These are phyloP conservation scores for Actinopyga echinites DNA, from an alignment of 53 echinoderm and acorn worm species.

Conservation along the genomic window DNA sequence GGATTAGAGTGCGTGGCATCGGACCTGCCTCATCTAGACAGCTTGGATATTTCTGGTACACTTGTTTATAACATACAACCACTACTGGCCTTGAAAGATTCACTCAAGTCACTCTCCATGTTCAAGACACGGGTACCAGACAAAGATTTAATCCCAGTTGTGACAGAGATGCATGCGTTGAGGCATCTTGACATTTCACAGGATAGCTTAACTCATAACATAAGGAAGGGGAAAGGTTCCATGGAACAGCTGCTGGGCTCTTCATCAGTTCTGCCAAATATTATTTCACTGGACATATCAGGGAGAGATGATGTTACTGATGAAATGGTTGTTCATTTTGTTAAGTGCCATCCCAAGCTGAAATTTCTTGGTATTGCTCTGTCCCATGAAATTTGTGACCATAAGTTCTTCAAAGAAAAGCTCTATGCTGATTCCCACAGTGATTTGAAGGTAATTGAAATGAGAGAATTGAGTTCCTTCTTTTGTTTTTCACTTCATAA, in stretches of 20 bases:
- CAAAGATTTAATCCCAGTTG: conserved; percentile 77
- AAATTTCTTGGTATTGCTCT: conserved; percentile 77
- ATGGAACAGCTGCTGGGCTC: conserved; percentile 59
- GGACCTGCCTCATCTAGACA: conserved; percentile 73
- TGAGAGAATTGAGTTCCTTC: neutral
- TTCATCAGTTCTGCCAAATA: conserved; percentile 62
- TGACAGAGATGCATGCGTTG: conserved; percentile 68
- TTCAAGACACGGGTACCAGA: conserved; percentile 91
- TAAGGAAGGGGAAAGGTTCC: conserved; percentile 12
- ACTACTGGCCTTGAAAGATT: conserved; percentile 62
- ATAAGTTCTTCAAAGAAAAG: conserved; percentile 21
- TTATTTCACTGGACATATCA: conserved; percentile 85
- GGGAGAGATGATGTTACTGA: conserved; percentile 84
- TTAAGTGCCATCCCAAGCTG: conserved; percentile 61
- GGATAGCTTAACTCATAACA: conserved; percentile 71
- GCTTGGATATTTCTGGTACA: conserved; percentile 93
- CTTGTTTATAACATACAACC: conserved; percentile 84
- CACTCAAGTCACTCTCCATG: conserved; percentile 84
- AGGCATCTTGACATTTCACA: conserved; percentile 87
- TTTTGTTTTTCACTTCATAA: too few species aligned
- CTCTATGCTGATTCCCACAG: neutral
- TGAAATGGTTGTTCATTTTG: conserved; percentile 57
- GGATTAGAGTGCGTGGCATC: conserved; percentile 87
- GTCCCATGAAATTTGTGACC: conserved; percentile 66
- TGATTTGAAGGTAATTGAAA: conserved; percentile 31